Percentiles rank a stretch among this genome's conserved stretches.
phyloP scores from a whole-genome alignment of 2,888 invertebrate genomes.

The Tetranychus piercei region DNA sequence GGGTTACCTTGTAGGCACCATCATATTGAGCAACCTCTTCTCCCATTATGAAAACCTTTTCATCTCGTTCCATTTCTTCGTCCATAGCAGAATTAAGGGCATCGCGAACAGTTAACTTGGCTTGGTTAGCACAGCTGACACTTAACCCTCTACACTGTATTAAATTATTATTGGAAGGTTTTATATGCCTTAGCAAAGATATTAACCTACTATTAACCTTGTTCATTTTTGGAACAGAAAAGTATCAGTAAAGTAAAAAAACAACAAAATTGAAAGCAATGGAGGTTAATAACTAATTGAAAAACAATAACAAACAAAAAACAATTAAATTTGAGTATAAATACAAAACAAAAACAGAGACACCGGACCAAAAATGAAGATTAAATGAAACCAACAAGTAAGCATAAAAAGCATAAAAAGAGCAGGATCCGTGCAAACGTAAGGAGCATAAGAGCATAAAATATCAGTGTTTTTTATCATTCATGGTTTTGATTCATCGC shows the following conservation, averaged over 20 bases:
- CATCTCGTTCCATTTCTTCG: conserved; percentile 86
- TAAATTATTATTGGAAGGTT: background rate
- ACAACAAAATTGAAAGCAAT: background rate
- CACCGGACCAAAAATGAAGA: too few species aligned
- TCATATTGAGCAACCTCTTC: conserved; percentile 99
- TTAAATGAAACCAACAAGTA: too few species aligned
- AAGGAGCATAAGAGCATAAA: too few species aligned
- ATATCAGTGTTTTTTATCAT: too few species aligned
- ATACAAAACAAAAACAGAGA: too few species aligned
- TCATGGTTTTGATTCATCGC: too few species aligned
- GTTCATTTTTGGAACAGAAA: background rate
- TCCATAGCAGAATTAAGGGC: conserved; percentile 87
- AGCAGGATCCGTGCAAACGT: too few species aligned
- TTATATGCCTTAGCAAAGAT: background rate
- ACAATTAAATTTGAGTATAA: too few species aligned
- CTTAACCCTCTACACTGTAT: background rate
- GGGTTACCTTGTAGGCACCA: conserved; percentile 76
- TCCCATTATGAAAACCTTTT: conserved; percentile 67
- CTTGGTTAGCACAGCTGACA: background rate
- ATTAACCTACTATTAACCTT: background rate
- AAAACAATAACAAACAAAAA: background rate
- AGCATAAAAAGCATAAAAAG: too few species aligned
- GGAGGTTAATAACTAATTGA: background rate
- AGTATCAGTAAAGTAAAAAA: background rate
- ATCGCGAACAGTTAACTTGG: conserved; percentile 67